phyloP scores from a whole-genome alignment of 2,888 invertebrate species.

The Eilema depressum region DNA sequence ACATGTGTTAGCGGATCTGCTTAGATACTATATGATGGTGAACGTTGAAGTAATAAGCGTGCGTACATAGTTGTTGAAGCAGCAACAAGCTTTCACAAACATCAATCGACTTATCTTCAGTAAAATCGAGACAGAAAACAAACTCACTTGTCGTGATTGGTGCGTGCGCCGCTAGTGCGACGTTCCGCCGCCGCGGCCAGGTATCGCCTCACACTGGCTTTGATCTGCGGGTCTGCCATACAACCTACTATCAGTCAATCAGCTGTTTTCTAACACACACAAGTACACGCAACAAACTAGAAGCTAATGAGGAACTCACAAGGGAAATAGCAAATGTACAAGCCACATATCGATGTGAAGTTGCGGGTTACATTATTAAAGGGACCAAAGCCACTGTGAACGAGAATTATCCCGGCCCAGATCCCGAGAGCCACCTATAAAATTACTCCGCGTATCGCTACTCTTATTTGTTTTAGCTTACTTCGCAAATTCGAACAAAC shows the following conservation, averaged over 20 bases:
- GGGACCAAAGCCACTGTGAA: conserved; percentile 69
- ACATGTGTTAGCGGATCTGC: conserved; percentile 4
- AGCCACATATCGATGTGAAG: conserved; percentile 28
- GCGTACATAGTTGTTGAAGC: conserved; percentile 34
- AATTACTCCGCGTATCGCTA: conserved; percentile 70
- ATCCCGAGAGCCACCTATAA: conserved; percentile 76
- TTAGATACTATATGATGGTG: conserved; percentile 9
- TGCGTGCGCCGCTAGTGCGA: conserved; percentile 67
- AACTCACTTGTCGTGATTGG: conserved; percentile 81
- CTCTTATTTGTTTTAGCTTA: conserved; percentile 74
- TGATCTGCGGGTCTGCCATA: conserved; percentile 93
- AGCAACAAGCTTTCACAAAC: conserved; percentile 50
- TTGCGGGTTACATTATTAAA: conserved; percentile 66
- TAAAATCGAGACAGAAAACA: conserved; percentile 40
- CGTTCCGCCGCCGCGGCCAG: conserved; percentile 87
- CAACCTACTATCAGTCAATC: conserved; percentile 48
- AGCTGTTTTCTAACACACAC: conserved; percentile 45
- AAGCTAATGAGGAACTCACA: conserved; percentile 27
- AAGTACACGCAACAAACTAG: conserved; percentile 38
- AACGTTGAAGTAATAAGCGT: conserved; percentile 28
- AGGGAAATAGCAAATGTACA: conserved; percentile 30
- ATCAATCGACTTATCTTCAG: conserved; percentile 47
- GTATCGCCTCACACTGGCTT: conserved; percentile 92
- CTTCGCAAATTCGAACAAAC: conserved; percentile 69
- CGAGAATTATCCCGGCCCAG: conserved; percentile 62